Base-by-base conservation (phyloP, 2,888 invertebrate species). In the Terebella lapidaria region DNA sequence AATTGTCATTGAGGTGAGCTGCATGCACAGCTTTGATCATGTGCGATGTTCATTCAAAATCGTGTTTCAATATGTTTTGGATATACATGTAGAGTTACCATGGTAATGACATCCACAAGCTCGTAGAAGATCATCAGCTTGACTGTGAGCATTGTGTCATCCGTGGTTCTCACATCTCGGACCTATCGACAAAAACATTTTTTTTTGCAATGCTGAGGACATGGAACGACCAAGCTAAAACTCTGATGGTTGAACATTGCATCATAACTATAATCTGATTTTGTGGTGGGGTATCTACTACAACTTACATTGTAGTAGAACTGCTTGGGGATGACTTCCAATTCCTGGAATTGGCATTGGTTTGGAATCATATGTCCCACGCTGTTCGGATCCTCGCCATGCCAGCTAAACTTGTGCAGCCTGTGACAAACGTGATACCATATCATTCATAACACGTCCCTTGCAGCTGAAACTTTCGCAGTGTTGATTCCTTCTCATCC, bases 41-140 rank as follows among this genome's bases (percentile, higher is more conserved):
- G n/a, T n/a, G n/a, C n/a, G n/a, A n/a, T n/a, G n/a, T n/a, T n/a
- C n/a, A n/a, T n/a, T n/a, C n/a, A n/a, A n/a, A n/a, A n/a, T n/a
- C n/a, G n/a, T n/a, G n/a, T n/a, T n/a, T n/a, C n/a, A n/a, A n/a
- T n/a, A n/a, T n/a, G n/a, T n/a, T n/a, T n/a, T n/a, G n/a, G n/a
- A n/a, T n/a, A n/a, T n/a, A n/a, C n/a, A n/a, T n/a, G n/a, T n/a
- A 35, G 10, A 15, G 66, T 61, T 63, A 77, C 77, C 77, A 78
- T 76, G 64, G 70, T 72, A 2, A 73, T 64, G 29, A 76, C 71
- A 67, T 77, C 76, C 45, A 65, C 68, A 46, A 78, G 56, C 30
- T 72, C 72, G 63, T 74, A 78, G 58, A 77, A 77, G 30, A 78
- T 62, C 74, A 77, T 76, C 25, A 77, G 64, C 59, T 78, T 77